Base-by-base conservation (phyloP, 2,888 invertebrate species). In the Agriopis marginaria region DNA sequence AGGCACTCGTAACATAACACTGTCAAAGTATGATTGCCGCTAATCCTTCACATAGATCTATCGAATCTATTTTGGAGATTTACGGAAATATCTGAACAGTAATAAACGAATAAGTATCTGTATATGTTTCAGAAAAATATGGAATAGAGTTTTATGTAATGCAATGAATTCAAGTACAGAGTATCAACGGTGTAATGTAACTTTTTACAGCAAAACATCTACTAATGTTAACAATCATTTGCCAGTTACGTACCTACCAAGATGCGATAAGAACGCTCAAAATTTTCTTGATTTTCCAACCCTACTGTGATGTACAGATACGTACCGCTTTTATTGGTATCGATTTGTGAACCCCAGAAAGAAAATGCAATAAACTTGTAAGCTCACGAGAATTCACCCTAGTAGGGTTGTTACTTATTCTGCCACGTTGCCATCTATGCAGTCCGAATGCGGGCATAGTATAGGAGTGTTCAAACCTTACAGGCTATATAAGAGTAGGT, bases 321-420 rank as follows among this genome's bases (percentile, higher is more conserved):
- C 49, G 39, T 61, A 59, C 59, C 11, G 42, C 49, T 58, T 65
- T 49, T 54, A 70, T 66, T 42, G 55, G 47, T 63, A 63, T 72
- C 65, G 74, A 75, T 75, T 73, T 67, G 76, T 75, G 72, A 70
- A 50, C 47, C 60, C 32, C 66, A 51, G 60, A 72, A 70, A 70
- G 75, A 74, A 76, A 79, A 79, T 76, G 78, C 50, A 81, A 77
- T 79, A 75, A 76, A 72, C 61, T 72, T 66, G 62, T 49, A 66
- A 63, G 54, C 59, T 66, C 58, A 55, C 32, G 59, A 54, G 49
- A 55, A 50, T 61, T 59, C 40, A 56, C 66, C 61, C 60, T 42
- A 66, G 47, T 60, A 17, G 17, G 40, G 32, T 40, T 64, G 44
- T 53, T 49, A 61, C 40, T 53, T 51, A 58, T 62, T 62, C 66